Evolutionary conservation across 2,888 invertebrate genomes (phyloP), one percentile per base, ranked within the genome.

Genomic region (Strigamia maritima): DNA sequence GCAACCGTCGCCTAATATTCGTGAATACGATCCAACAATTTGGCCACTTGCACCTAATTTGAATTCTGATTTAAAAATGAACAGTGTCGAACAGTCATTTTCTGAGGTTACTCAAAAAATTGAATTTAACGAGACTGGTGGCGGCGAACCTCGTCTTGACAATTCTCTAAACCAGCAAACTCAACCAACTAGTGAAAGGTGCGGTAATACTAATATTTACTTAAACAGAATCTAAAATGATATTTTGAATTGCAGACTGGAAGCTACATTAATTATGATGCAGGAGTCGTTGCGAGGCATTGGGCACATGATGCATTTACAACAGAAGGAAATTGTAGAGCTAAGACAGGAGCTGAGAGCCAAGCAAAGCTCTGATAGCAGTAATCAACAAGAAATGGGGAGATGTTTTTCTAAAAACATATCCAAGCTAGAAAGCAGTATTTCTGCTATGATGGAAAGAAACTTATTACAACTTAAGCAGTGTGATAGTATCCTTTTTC

Each of bases 401-500:
- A 3, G 70, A 70, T 6, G 14, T 14, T 70, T 70, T 26, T 24
- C 70, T 10, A 70, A 26, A 3, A 70, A 70, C n/a, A n/a, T 70
- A 16, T 26, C 70, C 1, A 70, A 70, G 31, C 81, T 85, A 44
- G 84, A 85, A 80, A 82, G 83, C 44, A 83, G 83, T 24, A 83
- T 85, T 26, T 81, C 83, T 6, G 82, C 84, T 10, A 81, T 83
- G 7, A 83, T 85, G 79, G 84, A 85, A 79, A 82, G 84, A 22
- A 81, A 84, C 10, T 82, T 85, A 74, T 82, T 82, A 1, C 83
- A 84, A 76, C 84, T 85, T 79, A 82, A 84, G 16, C 83, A 84
- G 79, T 82, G 81, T 81, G 84, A 85, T 82, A 83, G 84, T 86
- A 85, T 85, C 85, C 84, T 85, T 84, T 81, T 1, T 35, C 35